These are phyloP conservation scores for Leptonema lineaticorne DNA, from an alignment of 1,140 invertebrate genomes.

Conservation along the genomic window DNA sequence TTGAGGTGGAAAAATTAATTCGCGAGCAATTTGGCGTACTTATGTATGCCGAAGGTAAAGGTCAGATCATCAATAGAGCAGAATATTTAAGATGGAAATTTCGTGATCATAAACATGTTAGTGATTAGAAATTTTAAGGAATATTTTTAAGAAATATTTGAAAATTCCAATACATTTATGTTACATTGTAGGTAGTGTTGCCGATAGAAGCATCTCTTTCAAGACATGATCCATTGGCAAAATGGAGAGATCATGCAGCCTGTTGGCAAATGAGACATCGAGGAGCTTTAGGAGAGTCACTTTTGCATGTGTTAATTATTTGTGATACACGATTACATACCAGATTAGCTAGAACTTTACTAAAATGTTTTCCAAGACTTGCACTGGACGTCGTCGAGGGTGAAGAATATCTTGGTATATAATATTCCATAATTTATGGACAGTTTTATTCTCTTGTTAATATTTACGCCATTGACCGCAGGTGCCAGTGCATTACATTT, in stretches of 20 bases:
- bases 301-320: conserved; percentile 93
- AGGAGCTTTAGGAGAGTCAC: conserved; percentile 90
- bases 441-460: neutral
- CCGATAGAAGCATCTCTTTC: conserved; percentile 80
- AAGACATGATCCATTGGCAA: conserved; percentile 77
- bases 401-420: conserved; percentile 89
- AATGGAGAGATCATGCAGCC: conserved; percentile 87
- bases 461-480: conserved; percentile 44
- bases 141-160: neutral
- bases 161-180: no score
- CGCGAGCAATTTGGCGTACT: conserved; percentile 84
- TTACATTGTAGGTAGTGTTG: conserved; percentile 66
- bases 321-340: conserved; percentile 83
- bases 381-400: conserved; percentile 95
- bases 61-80: conserved; percentile 81
- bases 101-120: conserved; percentile 76
- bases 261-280: conserved; percentile 98
- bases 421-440: neutral
- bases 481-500: conserved; percentile 93
- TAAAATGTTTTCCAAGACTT: conserved; percentile 89
- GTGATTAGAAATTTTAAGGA: no score
- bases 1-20: conserved; percentile 83
- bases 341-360: conserved; percentile 80
- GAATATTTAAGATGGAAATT: conserved; percentile 94
- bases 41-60: conserved; percentile 88